These are phyloP conservation scores for Pachypsylla venusta DNA, from an alignment of 1,140 invertebrate species.

Conservation along the genomic window DNA sequence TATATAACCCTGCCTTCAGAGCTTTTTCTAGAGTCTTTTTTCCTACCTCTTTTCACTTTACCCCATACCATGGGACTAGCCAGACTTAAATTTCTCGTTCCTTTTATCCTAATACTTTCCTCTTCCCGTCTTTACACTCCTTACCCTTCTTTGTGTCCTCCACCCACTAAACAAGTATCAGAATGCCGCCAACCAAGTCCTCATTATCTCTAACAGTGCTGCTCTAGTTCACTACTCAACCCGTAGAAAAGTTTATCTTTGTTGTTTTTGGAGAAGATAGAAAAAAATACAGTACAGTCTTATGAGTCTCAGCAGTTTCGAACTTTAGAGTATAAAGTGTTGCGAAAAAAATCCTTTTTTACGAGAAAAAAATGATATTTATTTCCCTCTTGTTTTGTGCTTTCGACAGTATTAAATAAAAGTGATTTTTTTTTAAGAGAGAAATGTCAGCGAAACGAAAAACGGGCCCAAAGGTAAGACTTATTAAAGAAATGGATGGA, in stretches of 20 bases:
- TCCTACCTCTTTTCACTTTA: neutral
- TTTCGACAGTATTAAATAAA: neutral
- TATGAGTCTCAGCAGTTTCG: no score
- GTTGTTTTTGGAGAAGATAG: neutral
- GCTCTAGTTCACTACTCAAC: neutral
- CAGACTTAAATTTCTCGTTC: conserved; percentile 9
- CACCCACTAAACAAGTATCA: conserved; percentile 11
- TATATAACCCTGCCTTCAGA: conserved; percentile 8
- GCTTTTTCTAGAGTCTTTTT: conserved; percentile 2
- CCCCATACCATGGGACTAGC: neutral
- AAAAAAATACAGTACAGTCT: neutral
- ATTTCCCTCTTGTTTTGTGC: conserved; percentile 8
- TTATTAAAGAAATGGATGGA: no score
- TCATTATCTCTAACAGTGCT: conserved; percentile 6
- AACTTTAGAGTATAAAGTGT: no score
- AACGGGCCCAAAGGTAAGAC: neutral
- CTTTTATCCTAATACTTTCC: conserved; percentile 1
- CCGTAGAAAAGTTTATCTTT: neutral
- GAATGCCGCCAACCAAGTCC: conserved; percentile 1
- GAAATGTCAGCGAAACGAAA: conserved; percentile 7
- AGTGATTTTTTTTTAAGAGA: neutral
- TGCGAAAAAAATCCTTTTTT: no score
- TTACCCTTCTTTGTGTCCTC: no score
- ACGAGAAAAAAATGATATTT: conserved; percentile 8
- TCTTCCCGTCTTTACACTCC: neutral